Percentiles rank a stretch among this genome's conserved stretches.
Evolutionary conservation across 2,797 vertebrate genomes (phyloP).

Genomic region (Hylomyscus alleni): DNA sequence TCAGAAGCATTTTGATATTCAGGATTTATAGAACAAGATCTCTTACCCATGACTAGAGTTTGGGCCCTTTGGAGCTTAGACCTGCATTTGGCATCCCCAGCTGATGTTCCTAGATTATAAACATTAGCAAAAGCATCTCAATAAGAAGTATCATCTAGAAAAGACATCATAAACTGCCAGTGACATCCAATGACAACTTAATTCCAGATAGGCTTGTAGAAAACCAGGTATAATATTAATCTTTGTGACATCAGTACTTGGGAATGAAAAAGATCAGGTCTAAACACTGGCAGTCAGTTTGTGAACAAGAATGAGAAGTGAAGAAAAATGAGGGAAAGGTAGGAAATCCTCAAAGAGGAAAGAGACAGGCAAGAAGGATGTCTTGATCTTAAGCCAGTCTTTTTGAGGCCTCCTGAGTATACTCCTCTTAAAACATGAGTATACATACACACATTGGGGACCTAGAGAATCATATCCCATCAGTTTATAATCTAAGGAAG

Average conservation of each 20-base stretch:
- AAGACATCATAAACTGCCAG: neutral
- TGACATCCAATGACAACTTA: neutral
- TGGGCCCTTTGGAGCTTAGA: neutral
- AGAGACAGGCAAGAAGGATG: neutral
- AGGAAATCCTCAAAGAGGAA: neutral
- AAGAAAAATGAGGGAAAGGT: neutral
- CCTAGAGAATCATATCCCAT: neutral
- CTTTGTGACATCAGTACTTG: too few species aligned
- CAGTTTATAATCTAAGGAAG: neutral
- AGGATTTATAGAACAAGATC: neutral
- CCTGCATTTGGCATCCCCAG: too few species aligned
- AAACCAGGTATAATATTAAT: neutral
- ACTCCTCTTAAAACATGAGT: neutral
- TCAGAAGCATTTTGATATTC: neutral
- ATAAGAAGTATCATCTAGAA: neutral
- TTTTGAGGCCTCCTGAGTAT: neutral
- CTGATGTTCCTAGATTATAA: neutral
- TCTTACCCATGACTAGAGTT: neutral
- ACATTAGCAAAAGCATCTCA: neutral
- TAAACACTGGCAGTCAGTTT: neutral
- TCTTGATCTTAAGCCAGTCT: neutral
- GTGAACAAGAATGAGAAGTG: neutral
- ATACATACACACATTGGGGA: neutral
- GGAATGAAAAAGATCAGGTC: neutral
- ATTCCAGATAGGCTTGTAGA: neutral